Conservation (phyloP, 2,113 vertebrate genomes). For the Scomber japonicus region DNA sequence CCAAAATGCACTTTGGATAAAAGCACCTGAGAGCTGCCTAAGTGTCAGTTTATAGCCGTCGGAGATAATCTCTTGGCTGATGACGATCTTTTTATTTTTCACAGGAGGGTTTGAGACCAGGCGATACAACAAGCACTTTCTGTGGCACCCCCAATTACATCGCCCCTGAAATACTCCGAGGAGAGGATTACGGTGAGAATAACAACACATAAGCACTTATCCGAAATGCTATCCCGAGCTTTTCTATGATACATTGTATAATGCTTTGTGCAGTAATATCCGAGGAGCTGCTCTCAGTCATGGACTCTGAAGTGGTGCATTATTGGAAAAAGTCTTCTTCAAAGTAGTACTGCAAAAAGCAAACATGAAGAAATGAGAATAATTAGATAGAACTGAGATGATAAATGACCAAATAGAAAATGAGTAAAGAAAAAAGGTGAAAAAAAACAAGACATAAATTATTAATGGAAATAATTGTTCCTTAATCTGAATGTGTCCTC, state of each 20-base stretch:
- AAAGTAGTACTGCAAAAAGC: background rate
- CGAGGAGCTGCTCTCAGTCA: background rate
- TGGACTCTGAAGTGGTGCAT: background rate
- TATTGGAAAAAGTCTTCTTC: background rate
- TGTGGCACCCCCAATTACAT: slow-evolving; percentile 99
- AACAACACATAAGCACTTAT: slow-evolving; percentile 19
- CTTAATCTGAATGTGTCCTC: background rate
- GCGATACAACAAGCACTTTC: slow-evolving; percentile 98
- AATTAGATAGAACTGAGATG: background rate
- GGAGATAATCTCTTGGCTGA: slow-evolving; percentile 21
- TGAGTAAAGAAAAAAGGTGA: background rate
- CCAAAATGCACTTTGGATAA: slow-evolving; percentile 11
- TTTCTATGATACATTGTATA: background rate
- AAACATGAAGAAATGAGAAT: background rate
- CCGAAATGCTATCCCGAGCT: slow-evolving; percentile 35
- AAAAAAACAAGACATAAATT: background rate
- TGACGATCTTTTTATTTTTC: slow-evolving; percentile 48
- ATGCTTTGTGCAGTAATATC: background rate
- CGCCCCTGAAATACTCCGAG: slow-evolving; percentile 97
- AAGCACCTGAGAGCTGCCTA: slow-evolving; percentile 12
- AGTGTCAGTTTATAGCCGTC: slow-evolving; percentile 12
- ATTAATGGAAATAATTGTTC: background rate
- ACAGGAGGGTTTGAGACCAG: slow-evolving; percentile 97
- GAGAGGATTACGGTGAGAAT: slow-evolving; percentile 97
- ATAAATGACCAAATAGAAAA: background rate